Evolutionary conservation across 1,140 invertebrate species (phyloP), one percentile per base, ranked within the genome.

Genomic region (Drosophila willistoni): DNA sequence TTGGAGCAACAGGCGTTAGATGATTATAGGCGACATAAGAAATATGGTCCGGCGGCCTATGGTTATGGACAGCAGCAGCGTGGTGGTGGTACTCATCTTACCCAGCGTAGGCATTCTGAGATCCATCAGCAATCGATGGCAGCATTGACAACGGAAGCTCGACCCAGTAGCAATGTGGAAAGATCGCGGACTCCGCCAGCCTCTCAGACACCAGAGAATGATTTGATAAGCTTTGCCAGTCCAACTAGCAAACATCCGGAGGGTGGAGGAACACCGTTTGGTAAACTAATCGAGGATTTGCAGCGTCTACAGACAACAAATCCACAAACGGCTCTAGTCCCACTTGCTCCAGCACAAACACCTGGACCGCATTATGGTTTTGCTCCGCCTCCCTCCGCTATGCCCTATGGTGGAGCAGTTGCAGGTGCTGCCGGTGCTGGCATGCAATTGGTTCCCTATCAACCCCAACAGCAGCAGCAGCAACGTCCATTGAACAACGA

Each of bases 1-100:
- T 93, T 98, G 81, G 96, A 97, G 93, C 96, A 95, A 87, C 93
- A 97, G 68, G 96, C 96, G 7, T 92, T 97, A 77, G 96, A 97
- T 91, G 95, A 96, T 90, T 97, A 96, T 92, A 94, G 94, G 84
- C 93, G 95, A 54, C 57, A 75, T 34, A 92, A 92, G 54, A 91
- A 91, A 61, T 91, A 77, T 90, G 83, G 83, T 12, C 69, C 72
- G 0, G 47, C 72, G 0, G 47, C 17, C 56, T 84, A 83, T 47
- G 33, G 56, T 3, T 36, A 59, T 5, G 34, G n/a, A 14, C 56
- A 59, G 56, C 14, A 13, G 36, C 73, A 85, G 7, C 87, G 34
- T 3, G 34, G 5, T 29, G 34, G 36, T 13, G 36, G 78, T n/a
- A 62, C 64, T 29, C 73, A 72, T 68, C 92, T 59, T 3, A 14